Evolutionary conservation across 2,113 vertebrate species (phyloP), one percentile per base, ranked within the genome.

Genomic region (Nettapus auritus): DNA sequence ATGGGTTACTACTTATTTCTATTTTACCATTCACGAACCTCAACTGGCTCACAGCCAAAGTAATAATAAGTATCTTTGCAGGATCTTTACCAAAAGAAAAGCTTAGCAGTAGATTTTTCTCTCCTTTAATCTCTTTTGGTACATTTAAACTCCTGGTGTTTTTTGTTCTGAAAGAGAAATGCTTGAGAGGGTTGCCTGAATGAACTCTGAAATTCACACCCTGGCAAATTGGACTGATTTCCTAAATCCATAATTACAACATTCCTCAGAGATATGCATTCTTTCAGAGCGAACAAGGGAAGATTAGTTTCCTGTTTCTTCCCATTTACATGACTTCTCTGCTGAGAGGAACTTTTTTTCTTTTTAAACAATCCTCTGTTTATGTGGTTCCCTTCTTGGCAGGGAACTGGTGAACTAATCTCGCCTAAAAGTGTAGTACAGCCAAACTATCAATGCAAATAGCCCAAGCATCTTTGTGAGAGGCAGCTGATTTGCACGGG

Each of bases 231-330:
- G 87, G 71, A 68, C 94, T 77, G 94, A 95, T 96, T 96, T 96
- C 87, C 95, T 94, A 94, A 94, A 97, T 94, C 96, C 96, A 94
- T 94, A 96, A 97, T 97, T 94, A 86, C 95, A 89, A 76, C 93
- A 93, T 96, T 95, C 95, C 93, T 93, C 73, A 90, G 96, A 96
- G 84, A 96, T 89, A 91, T 16, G 60, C 92, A 93, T 97, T 96
- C 96, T 85, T 97, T 82, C 88, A 75, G 88, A 79, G 59, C 0
- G 17, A 97, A 95, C 73, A 66, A 84, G 92, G 59, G 48, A 96
- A 97, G 96, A 96, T 93, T 91, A 89, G 94, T 93, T 97, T 95
- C 94, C 96, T 90, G 90, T 91, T 96, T 96, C 95, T 95, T 93
- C 88, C 91, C 89, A 91, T 95, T 90, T 90, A 86, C 52, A 93